Conservation (phyloP, 2,888 invertebrate species). For the Euspilapteryx auroguttella region DNA sequence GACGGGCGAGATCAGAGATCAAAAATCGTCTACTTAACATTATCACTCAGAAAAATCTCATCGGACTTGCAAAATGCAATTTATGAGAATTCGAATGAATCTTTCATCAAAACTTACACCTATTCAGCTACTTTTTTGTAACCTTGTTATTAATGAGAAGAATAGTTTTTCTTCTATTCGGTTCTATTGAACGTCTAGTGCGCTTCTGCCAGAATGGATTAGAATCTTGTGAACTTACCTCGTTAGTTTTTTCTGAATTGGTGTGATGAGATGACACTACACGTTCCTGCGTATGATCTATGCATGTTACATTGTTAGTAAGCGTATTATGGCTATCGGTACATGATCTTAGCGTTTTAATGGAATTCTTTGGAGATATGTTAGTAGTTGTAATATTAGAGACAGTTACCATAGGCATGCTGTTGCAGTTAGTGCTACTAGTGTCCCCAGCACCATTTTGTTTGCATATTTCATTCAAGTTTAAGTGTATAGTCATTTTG, state of each 20-base stretch:
- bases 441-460: constrained; percentile 44
- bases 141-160: constrained; percentile 54
- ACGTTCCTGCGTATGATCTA: constrained; percentile 24
- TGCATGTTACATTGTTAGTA: constrained; percentile 25
- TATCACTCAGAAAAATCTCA: too few species aligned
- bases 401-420: constrained; percentile 61
- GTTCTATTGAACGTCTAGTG: constrained; percentile 38
- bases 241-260: constrained; percentile 15
- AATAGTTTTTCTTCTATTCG: constrained; percentile 52
- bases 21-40: constrained; percentile 35
- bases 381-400: constrained; percentile 59
- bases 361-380: constrained; percentile 53
- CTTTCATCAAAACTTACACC: too few species aligned
- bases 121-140: too few species aligned
- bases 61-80: constrained; percentile 37
- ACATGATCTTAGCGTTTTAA: constrained; percentile 40
- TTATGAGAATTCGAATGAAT: constrained; percentile 33
- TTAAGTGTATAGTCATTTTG: constrained; percentile 56
- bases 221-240: constrained; percentile 27
- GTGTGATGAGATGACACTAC: constrained; percentile 7
- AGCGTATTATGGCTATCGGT: constrained; percentile 21
- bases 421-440: constrained; percentile 44
- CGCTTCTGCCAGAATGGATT: constrained; percentile 53
- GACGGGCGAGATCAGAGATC: constrained; percentile 34
- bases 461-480: constrained; percentile 55